phyloP scores from a whole-genome alignment of 1,140 invertebrate genomes.

The Bursaphelenchus mucronatus region DNA sequence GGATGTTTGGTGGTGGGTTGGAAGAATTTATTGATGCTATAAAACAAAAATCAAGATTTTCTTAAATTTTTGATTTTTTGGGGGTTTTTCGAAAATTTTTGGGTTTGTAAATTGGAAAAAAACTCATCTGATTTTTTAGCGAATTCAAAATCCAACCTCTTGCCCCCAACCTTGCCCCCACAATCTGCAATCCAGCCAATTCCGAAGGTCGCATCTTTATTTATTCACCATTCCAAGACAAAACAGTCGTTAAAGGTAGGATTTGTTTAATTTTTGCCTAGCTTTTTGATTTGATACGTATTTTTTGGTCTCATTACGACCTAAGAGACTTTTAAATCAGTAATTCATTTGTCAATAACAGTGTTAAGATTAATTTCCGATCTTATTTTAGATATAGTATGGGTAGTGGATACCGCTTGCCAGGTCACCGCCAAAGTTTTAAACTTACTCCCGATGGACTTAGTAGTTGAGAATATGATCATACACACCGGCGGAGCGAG shows the following conservation, averaged over 20 bases:
- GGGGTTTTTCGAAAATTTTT: conserved; percentile 2
- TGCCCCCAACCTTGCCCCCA: conserved; percentile 52
- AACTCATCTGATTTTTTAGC: conserved; percentile 34
- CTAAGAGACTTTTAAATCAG: background rate
- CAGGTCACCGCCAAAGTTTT: conserved; percentile 48
- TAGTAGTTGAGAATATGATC: conserved; percentile 46
- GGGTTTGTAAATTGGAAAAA: background rate
- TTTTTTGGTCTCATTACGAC: too few relatives aligned
- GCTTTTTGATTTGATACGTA: conserved; percentile 12
- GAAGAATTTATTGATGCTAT: too few relatives aligned
- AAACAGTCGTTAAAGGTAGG: conserved; percentile 40
- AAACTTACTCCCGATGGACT: conserved; percentile 53
- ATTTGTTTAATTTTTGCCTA: background rate
- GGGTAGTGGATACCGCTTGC: conserved; percentile 55
- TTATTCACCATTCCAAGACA: conserved; percentile 58
- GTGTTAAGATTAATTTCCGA: background rate
- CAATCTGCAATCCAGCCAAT: conserved; percentile 31
- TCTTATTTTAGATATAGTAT: conserved; percentile 42
- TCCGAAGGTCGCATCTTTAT: conserved; percentile 51
- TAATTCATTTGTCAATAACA: conserved; percentile 2
- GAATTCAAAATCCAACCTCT: conserved; percentile 42
- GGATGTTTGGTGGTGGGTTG: background rate
- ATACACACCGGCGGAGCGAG: conserved; percentile 40
- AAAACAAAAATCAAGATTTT: too few relatives aligned
- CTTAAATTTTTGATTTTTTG: conserved; percentile 19